phyloP scores from a whole-genome alignment of 1,140 invertebrate genomes.

The Druon quercuslanigerum region DNA sequence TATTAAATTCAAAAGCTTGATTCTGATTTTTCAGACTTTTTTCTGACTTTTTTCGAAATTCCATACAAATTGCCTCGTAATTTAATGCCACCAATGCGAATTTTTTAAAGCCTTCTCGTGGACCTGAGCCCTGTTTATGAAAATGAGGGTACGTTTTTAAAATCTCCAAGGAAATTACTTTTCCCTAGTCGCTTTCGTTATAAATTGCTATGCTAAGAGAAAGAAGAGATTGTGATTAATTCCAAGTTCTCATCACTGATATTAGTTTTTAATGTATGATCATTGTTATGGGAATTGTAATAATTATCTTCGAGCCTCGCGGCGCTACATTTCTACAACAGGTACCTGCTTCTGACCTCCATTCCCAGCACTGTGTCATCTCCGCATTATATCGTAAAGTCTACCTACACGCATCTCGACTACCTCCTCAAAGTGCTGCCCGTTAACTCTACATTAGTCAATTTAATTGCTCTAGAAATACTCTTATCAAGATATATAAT shows the following conservation, averaged over 20 bases:
- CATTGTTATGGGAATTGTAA: constrained; percentile 25
- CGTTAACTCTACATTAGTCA: not conserved
- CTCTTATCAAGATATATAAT: not conserved
- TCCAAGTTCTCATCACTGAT: constrained; percentile 19
- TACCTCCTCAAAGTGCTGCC: not conserved
- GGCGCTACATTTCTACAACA: constrained; percentile 14
- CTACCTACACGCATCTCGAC: not conserved
- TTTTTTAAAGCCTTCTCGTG: not conserved
- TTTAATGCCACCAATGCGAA: not conserved
- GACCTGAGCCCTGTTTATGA: too few species aligned
- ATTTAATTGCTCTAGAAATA: not conserved
- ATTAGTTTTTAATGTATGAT: constrained; percentile 30
- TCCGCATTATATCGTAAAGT: not conserved
- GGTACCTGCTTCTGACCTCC: not conserved
- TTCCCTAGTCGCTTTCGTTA: not conserved
- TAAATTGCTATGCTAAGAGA: not conserved
- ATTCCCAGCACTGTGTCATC: not conserved
- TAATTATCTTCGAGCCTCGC: not conserved
- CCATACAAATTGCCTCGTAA: not conserved
- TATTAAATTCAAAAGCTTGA: not conserved
- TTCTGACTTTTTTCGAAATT: not conserved
- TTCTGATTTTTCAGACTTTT: too few species aligned
- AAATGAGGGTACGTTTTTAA: not conserved
- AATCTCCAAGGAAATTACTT: constrained; percentile 10
- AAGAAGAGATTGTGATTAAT: constrained; percentile 2